Base-by-base conservation (phyloP, 2,888 invertebrate genomes). In the Lasioglossum pauxillum region DNA sequence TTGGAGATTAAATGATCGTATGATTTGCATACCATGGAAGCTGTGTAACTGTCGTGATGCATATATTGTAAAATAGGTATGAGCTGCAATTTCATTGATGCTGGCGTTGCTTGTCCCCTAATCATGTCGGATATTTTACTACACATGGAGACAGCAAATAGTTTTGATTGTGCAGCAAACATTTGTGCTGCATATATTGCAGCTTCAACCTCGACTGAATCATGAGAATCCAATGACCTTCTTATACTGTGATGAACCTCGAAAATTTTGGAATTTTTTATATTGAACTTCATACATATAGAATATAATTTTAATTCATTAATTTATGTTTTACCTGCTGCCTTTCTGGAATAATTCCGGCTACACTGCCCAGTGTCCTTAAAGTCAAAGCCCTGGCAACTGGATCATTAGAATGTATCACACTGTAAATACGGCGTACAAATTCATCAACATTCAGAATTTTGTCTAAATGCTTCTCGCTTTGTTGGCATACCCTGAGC, bases 361-460 rank as follows among this genome's bases (percentile, higher is more conserved):
- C 99, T 5, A 99, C 98, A 71, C 98, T 98, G 0, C 99, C 99
- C 49, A 99, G 96, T 0, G 98, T 98, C 88, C 98, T 96, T 16
- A 99, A 95, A 0, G 99, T 98, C 16, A 99, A 96, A 0, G 99
- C 98, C 92, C 99, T 96, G 0, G 99, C 99, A 12, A 99, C 98
- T 0, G 99, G 99, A 95, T 99, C 99, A 95, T 99, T 99, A 12
- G 99, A 99, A 95, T 99, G 99, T 91, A 98, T 98, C 0, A 99
- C 99, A 95, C 98, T 98, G 93, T 98, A 99, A 44, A 99, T 97
- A 91, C 99, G 96, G 74, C 98, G 96, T 7, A 99, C 97, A 95
- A 98, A 98, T 95, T 99, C 99, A 93, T 99, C 99, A 0, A 99
- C 98, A 94, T 99, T 99, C 44, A 99, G 96, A 89, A 99, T 99